Base-by-base conservation (phyloP, 2,113 vertebrate genomes). In the Macquaria australasica region DNA sequence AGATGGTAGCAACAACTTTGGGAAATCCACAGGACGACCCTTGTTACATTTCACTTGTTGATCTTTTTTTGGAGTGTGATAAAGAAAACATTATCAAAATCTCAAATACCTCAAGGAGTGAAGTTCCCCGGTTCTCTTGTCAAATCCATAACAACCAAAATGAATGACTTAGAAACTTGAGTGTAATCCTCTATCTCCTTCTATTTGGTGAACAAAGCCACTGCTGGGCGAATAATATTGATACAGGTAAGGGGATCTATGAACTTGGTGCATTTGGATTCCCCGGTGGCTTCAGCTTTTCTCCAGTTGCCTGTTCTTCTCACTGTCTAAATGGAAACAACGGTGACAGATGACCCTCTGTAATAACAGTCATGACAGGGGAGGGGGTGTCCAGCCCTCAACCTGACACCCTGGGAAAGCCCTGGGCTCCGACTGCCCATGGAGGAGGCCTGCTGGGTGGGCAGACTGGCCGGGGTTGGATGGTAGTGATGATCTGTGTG, bases 371-470 rank as follows among this genome's bases (percentile, higher is more conserved):
- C 66, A 86, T 66, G 81, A 81, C 89, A 64, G 85, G 85, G 93
- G 91, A 81, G 86, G 85, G 86, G 91, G 76, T 56, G 84, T 81
- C 69, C 70, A 21, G 43, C 73, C 79, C 56, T 91, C 80, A 92
- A 96, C 93, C 92, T 37, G 92, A 96, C 93, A 96, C 95, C 93
- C 92, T 96, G 95, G 93, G 95, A 96, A 95, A 94, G 84, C 67
- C 77, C 87, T 69, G 62, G 56, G 75, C 82, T 84, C n/a, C 23
- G 79, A 45, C 78, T 82, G 82, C 88, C 88, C 90, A 79, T 48
- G 78, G 79, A 71, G 79, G 73, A 28, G 71, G 77, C 89, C 90
- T 83, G 94, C 85, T 90, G 92, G 81, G 91, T 80, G 68, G 72
- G 87, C 80, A 77, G 73, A 69, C 73, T 0, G 58, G 74, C 59